Base-by-base conservation (phyloP, 1,140 invertebrate genomes). In the Metaphire vulgaris region DNA sequence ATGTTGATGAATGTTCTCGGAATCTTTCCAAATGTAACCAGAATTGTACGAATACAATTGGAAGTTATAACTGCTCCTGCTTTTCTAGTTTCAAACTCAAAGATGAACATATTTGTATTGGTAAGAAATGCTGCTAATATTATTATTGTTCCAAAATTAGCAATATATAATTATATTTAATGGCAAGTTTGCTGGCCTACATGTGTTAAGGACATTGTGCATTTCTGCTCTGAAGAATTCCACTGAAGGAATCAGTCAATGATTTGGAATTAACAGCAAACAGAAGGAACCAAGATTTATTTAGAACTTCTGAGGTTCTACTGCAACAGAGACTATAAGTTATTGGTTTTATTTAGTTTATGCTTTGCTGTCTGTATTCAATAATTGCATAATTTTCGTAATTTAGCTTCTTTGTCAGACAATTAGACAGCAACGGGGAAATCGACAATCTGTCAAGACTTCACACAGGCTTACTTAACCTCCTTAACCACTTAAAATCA, bases 11-110 rank as follows among this genome's bases (percentile, higher is more conserved):
- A 28, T 29, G 16, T 30, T 16, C 14, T 41, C 16, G 33, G 26
- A 21, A 15, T 26, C 34, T 41, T 33, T 74, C 41, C 30, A 21
- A 34, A 74, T 74, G 72, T 26, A 74, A 34, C 56, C 33, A 34
- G 32, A 65, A 41, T 34, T 21, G 33, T 21, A 64, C 26, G 32
- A 12, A 21, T 31, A 28, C 26, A 12, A 12, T 12, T 69, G 26
- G 68, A 69, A 12, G 26, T 2, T 28, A 28, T 28, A 28, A 29
- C 6, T 28, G 26, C 26, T 69, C 68, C 26, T 28, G 68, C 68
- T 69, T 12, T 14, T 12, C 68, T 69, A 14, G 31, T 31, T 14
- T 12, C 32, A 1, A 28, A 71, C 16, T 33, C 32, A 2, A 31
- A 33, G n/a, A 33, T 32, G 33, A 33, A 71, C 6, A 1, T 6